Conservation (phyloP, 2,113 vertebrate genomes). For the Eurypyga helias region DNA sequence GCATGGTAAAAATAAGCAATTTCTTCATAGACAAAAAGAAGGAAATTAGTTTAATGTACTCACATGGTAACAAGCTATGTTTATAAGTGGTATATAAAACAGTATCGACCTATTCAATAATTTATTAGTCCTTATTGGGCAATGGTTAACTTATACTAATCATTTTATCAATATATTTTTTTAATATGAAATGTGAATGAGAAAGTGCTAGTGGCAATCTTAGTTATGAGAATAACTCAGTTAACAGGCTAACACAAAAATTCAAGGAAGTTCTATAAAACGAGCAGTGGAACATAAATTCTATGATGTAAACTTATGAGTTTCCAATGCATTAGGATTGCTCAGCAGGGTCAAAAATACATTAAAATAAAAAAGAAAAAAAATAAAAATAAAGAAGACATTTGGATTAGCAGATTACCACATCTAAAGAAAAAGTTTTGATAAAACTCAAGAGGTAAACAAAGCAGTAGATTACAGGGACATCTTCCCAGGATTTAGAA, state of each 20-base stretch:
- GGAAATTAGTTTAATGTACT: neutral
- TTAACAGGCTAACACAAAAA: neutral
- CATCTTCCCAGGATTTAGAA: neutral
- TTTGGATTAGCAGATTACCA: neutral
- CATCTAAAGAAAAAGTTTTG: neutral
- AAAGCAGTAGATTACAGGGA: neutral
- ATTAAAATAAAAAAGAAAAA: neutral
- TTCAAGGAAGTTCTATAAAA: slow-evolving; percentile 9
- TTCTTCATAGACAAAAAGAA: neutral
- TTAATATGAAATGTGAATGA: neutral
- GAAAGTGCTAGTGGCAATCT: neutral
- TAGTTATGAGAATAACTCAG: neutral
- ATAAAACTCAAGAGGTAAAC: neutral
- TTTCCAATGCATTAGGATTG: neutral
- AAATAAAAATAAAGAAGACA: too few species aligned
- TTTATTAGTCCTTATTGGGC: neutral
- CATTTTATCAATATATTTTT: neutral
- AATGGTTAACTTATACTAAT: slow-evolving; percentile 10
- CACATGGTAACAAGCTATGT: neutral
- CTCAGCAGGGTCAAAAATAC: neutral
- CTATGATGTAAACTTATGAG: neutral
- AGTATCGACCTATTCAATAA: neutral
- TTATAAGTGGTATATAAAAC: neutral
- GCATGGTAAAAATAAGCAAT: neutral
- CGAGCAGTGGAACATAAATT: neutral